Percentiles rank a stretch among this genome's conserved stretches.
Conservation (phyloP, 2,113 vertebrate genomes). For the Actinemys pallida region DNA sequence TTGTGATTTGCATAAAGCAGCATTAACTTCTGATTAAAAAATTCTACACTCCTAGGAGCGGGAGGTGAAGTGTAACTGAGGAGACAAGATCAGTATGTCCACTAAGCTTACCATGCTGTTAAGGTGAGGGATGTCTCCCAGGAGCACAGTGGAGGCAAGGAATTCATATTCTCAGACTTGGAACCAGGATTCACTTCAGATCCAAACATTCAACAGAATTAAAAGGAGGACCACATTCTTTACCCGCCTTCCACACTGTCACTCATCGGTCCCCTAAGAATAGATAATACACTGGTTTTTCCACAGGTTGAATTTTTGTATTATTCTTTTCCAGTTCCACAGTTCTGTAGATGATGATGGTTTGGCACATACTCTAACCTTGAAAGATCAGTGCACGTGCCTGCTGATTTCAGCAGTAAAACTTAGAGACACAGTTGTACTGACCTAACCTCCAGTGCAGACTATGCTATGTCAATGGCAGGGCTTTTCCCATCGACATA, state of each 20-base stretch:
- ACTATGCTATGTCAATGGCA: background rate
- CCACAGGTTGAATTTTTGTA: conserved; percentile 35
- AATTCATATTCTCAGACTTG: background rate
- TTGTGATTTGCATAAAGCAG: background rate
- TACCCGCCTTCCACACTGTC: conserved; percentile 11
- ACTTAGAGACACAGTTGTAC: background rate
- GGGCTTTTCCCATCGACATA: background rate
- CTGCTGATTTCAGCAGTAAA: conserved; percentile 23
- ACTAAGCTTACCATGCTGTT: background rate
- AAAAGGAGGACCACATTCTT: conserved; percentile 45
- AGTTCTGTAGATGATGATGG: background rate
- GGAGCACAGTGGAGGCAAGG: background rate
- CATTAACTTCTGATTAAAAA: background rate
- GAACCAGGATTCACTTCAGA: conserved; percentile 47
- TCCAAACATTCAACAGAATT: conserved; percentile 41
- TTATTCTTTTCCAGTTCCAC: conserved; percentile 39
- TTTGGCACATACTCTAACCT: background rate
- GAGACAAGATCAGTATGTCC: background rate
- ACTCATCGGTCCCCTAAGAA: conserved; percentile 47
- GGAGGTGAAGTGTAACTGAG: background rate
- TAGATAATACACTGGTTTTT: conserved; percentile 44
- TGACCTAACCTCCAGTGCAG: background rate
- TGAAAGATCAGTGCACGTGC: conserved; percentile 23
- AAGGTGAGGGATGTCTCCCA: background rate
- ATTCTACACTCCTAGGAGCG: background rate